Conservation (phyloP, 2,113 vertebrate genomes). For the Aegotheles bennettii region DNA sequence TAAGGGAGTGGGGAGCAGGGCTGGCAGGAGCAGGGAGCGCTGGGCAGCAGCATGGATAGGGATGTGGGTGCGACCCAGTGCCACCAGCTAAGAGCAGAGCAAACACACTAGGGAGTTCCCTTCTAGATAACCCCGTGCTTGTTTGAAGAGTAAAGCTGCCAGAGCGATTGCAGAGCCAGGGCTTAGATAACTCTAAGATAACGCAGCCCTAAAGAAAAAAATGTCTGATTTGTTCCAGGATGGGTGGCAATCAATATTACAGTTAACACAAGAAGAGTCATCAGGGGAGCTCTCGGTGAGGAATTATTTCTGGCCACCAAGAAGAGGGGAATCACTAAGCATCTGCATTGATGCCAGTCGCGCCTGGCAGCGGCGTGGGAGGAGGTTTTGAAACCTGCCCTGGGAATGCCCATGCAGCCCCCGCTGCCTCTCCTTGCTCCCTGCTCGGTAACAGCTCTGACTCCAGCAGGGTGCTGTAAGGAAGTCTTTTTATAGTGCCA, state of each 20-base stretch:
- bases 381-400: not conserved
- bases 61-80: not conserved
- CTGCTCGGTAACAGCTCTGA: not conserved
- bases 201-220: not conserved
- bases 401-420: rapidly evolving
- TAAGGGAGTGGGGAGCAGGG: not conserved
- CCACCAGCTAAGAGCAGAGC: not conserved
- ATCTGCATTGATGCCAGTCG: rapidly evolving
- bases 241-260: not conserved
- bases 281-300: not conserved
- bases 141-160: not conserved
- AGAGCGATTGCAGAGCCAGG: not conserved
- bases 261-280: not conserved
- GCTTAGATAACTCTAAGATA: not conserved
- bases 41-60: too few species aligned
- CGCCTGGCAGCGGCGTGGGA: rapidly evolving
- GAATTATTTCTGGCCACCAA: not conserved
- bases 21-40: too few species aligned
- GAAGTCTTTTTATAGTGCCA: not conserved
- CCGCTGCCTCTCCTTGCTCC: not conserved
- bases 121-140: not conserved
- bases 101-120: not conserved
- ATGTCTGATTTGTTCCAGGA: not conserved
- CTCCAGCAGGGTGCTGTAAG: not conserved
- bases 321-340: not conserved